Evolutionary conservation across 2,113 vertebrate genomes (phyloP), one percentile per base, ranked within the genome.

Genomic region (Nestor notabilis): DNA sequence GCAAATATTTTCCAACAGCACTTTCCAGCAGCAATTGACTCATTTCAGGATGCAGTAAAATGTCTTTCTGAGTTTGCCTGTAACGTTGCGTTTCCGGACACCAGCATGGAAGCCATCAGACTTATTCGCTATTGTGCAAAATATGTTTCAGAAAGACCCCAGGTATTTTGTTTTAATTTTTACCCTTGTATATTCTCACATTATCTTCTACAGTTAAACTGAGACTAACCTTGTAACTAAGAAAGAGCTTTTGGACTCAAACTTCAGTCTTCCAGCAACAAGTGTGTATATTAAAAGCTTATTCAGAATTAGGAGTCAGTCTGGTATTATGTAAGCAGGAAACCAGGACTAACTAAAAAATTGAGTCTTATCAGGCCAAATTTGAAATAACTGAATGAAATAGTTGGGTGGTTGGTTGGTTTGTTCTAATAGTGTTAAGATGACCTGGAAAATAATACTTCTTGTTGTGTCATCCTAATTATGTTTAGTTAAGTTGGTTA

Each of bases 31-130:
- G 99, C 99, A 70, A 99, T 99, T 23, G 99, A 99, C 92, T 99
- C 99, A 8, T 99, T 99, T 95, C 99, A 99, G 96, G 99, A 99
- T 33, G 99, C 99, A 6, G 99, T 99, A 13, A 99, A 99, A 98
- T 99, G 99, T 93, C 98, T 99, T 61, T 99, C 99, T 1, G 99
- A 99, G 98, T 99, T 99, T 83, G 99, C 99, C 92, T 99, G 99
- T 78, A 99, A 99, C 2, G 99, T 99, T 7, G 99, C 99, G 3
- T 99, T 99, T 92, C 99, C 99, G 0, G 99, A 99, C 97, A 99
- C 99, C 52, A 99, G 99, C 97, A 99, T 99, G 99, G 99, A 99
- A 96, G 99, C 99, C 18, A 99, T 99, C 85, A 97, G 99, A 19
- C 99, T 99, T 44, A 99, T 99, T 87, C 99, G 99, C 7, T 99